phyloP scores from a whole-genome alignment of 2,888 invertebrate genomes.

The Trisateles emortualis region DNA sequence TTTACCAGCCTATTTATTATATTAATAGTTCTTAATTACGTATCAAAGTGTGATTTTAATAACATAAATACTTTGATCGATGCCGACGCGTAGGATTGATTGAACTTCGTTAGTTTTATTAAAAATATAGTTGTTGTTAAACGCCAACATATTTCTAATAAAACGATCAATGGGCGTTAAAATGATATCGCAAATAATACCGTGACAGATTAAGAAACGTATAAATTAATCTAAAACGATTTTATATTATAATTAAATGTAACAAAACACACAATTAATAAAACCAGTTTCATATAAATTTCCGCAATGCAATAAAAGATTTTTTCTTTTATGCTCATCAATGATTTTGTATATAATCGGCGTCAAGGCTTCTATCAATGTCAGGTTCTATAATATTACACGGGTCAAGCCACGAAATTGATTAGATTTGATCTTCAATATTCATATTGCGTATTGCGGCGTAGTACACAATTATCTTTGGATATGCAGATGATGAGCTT shows the following conservation, averaged over 20 bases:
- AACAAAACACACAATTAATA: not conserved
- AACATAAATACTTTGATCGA: too few relatives aligned
- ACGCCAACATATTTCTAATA: not conserved
- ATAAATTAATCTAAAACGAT: slow-evolving; percentile 7
- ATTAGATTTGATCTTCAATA: not conserved
- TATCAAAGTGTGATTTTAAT: too few relatives aligned
- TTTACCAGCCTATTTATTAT: too few relatives aligned
- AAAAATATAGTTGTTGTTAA: too few relatives aligned
- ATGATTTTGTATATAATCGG: slow-evolving; percentile 4
- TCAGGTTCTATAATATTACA: slow-evolving; percentile 3
- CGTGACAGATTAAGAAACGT: slow-evolving; percentile 6
- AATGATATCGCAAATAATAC: slow-evolving; percentile 6
- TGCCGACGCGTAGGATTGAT: not conserved
- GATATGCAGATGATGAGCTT: too few relatives aligned
- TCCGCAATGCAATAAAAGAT: slow-evolving; percentile 20
- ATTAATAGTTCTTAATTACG: too few relatives aligned
- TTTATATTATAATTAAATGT: slow-evolving; percentile 12
- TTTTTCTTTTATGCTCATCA: not conserved
- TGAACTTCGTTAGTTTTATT: too few relatives aligned
- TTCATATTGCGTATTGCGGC: not conserved
- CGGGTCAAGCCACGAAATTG: not conserved
- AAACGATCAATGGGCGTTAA: slow-evolving; percentile 9
- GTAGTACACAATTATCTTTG: not conserved
- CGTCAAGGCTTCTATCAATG: slow-evolving; percentile 28
- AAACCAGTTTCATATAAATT: slow-evolving; percentile 19